Evolutionary conservation across 2,113 vertebrate species (phyloP), one percentile per base, ranked within the genome.

Genomic region (Megaptera novaeangliae): DNA sequence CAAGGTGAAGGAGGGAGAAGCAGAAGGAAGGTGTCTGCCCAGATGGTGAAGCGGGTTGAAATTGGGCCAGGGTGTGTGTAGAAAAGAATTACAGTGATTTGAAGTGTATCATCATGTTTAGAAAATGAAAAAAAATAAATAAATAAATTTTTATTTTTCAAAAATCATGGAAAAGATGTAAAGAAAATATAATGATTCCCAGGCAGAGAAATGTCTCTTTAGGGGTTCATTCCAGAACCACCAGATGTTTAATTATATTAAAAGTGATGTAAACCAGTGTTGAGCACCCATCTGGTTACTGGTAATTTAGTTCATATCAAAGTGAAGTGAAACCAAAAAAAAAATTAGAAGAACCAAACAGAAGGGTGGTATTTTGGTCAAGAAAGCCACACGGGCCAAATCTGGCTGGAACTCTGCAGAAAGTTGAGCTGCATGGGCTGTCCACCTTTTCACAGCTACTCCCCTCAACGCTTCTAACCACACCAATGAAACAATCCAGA

Each of bases 391-490:
- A 4, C 14, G 6, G 18, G 29, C 15, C 25, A 52, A 3, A 20
- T 90, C 36, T 41, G 4, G 8, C 13, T 64, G 31, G 13, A 9
- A 49, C 5, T 80, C 21, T 61, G 12, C 6, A 57, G 21, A 64
- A 41, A 46, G 3, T 0, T 39, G 17, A 3, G 36, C 6, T n/a
- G 4, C 5, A 1, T 10, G 7, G 5, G 0, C 6, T 89, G 1
- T 61, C 15, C 31, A 25, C 31, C 14, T 61, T 88, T 66, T 78
- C 7, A n/a, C 0, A 63, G 21, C 2, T 55, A 8, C 6, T 66
- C 14, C 44, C 18, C 23, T 81, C 23, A 86, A 7, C 29, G 23
- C 14, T 23, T 92, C 6, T 44, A 95, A 81, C 10, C 8, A 14
- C 25, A 27, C 20, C 78, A 61, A 25, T 27, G 25, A 49, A 86